A percentile compares a stretch with the other conserved stretches of the same genome.
These are phyloP conservation scores for Carcinoscorpius rotundicauda DNA, from an alignment of 1,140 invertebrate genomes.

Conservation along the genomic window DNA sequence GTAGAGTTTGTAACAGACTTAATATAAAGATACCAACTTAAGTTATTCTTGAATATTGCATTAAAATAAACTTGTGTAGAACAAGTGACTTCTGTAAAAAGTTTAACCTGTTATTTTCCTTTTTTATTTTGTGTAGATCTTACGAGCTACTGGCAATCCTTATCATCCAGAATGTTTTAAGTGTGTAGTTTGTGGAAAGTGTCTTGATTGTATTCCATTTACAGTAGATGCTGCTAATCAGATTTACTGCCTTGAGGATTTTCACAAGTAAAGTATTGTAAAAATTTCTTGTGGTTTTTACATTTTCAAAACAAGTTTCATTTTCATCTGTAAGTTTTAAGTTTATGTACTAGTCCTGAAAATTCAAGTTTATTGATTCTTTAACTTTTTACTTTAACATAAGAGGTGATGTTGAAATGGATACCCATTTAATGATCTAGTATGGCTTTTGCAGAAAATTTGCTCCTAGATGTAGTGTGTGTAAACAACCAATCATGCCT, in stretches of 20 bases:
- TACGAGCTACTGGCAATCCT: constrained; percentile 89
- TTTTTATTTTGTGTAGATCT: constrained; percentile 89
- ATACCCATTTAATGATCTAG: too few relatives aligned
- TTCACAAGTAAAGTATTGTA: constrained; percentile 52
- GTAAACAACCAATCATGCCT: constrained; percentile 81
- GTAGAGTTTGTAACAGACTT: constrained; percentile 44
- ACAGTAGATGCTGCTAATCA: constrained; percentile 95
- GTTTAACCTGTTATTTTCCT: constrained; percentile 83
- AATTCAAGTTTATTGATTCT: too few relatives aligned
- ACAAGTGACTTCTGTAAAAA: constrained; percentile 86
- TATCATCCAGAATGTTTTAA: constrained; percentile 96
- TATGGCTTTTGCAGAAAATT: constrained; percentile 59
- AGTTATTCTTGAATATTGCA: constrained; percentile 34
- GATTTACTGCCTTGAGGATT: constrained; percentile 96
- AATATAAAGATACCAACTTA: constrained; percentile 87
- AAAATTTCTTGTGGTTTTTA: too few relatives aligned
- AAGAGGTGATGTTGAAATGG: too few relatives aligned
- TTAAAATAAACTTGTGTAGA: constrained; percentile 6
- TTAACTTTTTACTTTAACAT: too few relatives aligned
- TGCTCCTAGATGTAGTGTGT: constrained; percentile 85
- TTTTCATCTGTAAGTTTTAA: too few relatives aligned
- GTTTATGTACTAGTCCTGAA: too few relatives aligned
- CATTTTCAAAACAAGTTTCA: too few relatives aligned
- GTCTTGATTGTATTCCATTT: constrained; percentile 93
- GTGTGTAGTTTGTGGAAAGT: constrained; percentile 85